Evolutionary conservation across 64 coral and sea anemone species (phyloP).

Genomic region (Montipora sp.): DNA sequence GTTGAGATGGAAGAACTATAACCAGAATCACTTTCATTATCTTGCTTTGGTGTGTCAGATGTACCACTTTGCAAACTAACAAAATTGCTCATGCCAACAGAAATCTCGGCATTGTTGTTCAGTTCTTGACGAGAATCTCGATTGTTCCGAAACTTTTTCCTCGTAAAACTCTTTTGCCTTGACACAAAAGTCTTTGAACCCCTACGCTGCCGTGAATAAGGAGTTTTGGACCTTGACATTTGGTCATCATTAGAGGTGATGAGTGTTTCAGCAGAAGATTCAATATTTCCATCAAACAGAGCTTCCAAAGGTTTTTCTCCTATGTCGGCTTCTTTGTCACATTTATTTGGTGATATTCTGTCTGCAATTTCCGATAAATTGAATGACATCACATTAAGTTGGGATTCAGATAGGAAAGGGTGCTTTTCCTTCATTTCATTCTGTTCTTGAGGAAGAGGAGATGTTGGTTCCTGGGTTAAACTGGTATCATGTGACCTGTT

Average conservation of each 20-base stretch:
- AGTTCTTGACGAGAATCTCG: constrained; percentile 20
- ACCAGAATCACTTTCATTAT: constrained; percentile 81
- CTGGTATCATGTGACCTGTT: background rate
- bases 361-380: constrained; percentile 90
- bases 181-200: constrained; percentile 62
- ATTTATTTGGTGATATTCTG: constrained; percentile 72
- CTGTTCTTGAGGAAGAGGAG: background rate
- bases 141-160: background rate
- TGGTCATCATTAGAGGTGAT: background rate
- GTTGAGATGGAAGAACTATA: constrained; percentile 83
- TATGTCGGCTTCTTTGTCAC: constrained; percentile 14
- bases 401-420: constrained; percentile 67
- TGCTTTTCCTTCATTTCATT: constrained; percentile 29
- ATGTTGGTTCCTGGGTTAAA: constrained; percentile 9
- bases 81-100: background rate
- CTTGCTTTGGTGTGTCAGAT: background rate
- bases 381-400: constrained; percentile 76
- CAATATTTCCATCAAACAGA: constrained; percentile 1
- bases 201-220: constrained; percentile 64
- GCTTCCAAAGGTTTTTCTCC: constrained; percentile 29
- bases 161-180: constrained; percentile 82
- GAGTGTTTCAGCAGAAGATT: constrained; percentile 1
- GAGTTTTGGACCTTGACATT: constrained; percentile 46
- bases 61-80: background rate
- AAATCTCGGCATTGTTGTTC: constrained; percentile 12